phyloP scores from a whole-genome alignment of 2,888 invertebrate species.

The Drosophila subsilvestris region DNA sequence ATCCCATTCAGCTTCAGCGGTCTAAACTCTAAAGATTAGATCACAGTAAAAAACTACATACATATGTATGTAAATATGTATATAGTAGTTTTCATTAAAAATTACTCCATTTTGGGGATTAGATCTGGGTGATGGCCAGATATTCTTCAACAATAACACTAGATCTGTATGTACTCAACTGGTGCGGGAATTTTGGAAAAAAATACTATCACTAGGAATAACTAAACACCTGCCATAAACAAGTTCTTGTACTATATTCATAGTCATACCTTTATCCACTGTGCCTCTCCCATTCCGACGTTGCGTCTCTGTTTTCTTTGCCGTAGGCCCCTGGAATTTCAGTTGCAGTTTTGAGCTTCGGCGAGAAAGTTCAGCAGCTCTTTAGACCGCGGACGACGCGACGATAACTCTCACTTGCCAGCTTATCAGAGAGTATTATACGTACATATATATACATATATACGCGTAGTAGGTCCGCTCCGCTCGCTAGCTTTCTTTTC shows the following conservation, averaged over 20 bases:
- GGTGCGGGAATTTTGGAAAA: slow-evolving; percentile 13
- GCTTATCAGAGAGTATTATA: slow-evolving; percentile 59
- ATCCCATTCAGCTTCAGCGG: too few relatives aligned
- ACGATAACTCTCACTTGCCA: slow-evolving; percentile 72
- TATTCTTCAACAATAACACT: not conserved
- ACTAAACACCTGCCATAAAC: slow-evolving; percentile 21
- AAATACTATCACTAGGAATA: slow-evolving; percentile 11
- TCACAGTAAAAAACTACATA: not conserved
- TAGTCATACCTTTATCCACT: slow-evolving; percentile 2
- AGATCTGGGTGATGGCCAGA: too few relatives aligned
- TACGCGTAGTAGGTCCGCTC: not conserved
- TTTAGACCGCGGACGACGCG: slow-evolving; percentile 30
- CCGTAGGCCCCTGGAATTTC: slow-evolving; percentile 41
- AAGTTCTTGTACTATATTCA: slow-evolving; percentile 28
- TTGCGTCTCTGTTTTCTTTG: slow-evolving; percentile 4
- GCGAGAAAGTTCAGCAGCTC: slow-evolving; percentile 69
- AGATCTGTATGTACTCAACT: slow-evolving; percentile 25
- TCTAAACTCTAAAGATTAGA: not conserved
- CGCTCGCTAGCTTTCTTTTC: slow-evolving; percentile 64
- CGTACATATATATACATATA: slow-evolving; percentile 12
- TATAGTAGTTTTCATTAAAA: not conserved
- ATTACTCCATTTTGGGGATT: not conserved
- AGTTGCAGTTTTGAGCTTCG: slow-evolving; percentile 75
- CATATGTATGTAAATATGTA: too few relatives aligned
- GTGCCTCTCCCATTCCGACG: slow-evolving; percentile 7